phyloP scores from a whole-genome alignment of 1,140 invertebrate genomes.

The Diplogasteroides magnus region DNA sequence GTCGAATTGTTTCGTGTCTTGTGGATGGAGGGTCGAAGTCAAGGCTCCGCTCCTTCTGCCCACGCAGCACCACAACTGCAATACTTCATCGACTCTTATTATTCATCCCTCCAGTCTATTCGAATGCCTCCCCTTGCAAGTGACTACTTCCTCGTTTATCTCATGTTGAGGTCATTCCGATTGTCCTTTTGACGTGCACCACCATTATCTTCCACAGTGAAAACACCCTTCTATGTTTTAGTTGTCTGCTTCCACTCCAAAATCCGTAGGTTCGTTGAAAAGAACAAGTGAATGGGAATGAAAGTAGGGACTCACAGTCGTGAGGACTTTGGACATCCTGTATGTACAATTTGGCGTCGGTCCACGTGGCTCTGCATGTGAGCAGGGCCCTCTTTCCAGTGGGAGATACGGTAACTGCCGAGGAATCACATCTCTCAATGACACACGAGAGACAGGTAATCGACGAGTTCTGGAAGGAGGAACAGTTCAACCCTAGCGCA shows the following conservation, averaged over 20 bases:
- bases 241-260: no score
- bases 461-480: slow-evolving; percentile 5
- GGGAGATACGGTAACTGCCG: slow-evolving; percentile 12
- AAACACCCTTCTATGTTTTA: no score
- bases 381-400: slow-evolving; percentile 14
- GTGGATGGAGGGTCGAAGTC: slow-evolving; percentile 29
- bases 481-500: not conserved
- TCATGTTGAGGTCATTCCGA: not conserved
- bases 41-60: slow-evolving; percentile 38
- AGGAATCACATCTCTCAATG: slow-evolving; percentile 13
- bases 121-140: no score
- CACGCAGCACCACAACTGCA: no score
- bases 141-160: no score
- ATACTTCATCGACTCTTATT: no score
- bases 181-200: not conserved
- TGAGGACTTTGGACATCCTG: slow-evolving; percentile 13
- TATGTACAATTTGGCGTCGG: slow-evolving; percentile 13
- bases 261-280: no score
- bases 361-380: slow-evolving; percentile 11
- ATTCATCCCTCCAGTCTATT: no score
- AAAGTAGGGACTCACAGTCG: slow-evolving; percentile 5
- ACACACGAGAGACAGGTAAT: slow-evolving; percentile 5
- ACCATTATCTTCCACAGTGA: no score
- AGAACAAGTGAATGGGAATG: no score
- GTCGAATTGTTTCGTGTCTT: not conserved